A percentile compares a stretch with the other conserved stretches of the same genome.
These are phyloP conservation scores for Crypturellus tataupa DNA, from an alignment of 2,797 vertebrate genomes.

Conservation along the genomic window DNA sequence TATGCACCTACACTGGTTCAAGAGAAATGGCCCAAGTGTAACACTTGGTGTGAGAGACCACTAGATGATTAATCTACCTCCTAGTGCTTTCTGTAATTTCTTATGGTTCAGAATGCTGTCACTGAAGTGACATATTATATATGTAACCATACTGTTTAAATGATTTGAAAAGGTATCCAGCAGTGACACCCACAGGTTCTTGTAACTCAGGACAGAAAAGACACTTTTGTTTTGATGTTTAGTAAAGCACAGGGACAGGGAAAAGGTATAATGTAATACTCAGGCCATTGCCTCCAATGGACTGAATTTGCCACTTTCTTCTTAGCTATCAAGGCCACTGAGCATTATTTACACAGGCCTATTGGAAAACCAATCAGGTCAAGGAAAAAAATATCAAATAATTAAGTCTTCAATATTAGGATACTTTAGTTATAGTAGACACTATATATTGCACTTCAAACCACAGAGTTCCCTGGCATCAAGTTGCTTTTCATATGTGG, in stretches of 20 bases:
- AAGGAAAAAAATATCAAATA: neutral
- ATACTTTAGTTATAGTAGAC: neutral
- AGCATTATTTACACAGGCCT: neutral
- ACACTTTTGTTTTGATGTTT: neutral
- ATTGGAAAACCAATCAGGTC: neutral
- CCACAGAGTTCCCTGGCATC: neutral
- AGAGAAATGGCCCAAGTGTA: neutral
- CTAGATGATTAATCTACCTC: neutral
- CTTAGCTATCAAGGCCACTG: neutral
- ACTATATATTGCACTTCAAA: neutral
- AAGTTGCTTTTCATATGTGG: neutral
- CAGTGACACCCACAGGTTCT: neutral
- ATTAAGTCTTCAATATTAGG: neutral
- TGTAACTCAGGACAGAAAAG: neutral
- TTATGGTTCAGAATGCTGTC: neutral
- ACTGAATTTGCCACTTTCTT: neutral
- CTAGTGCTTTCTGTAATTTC: neutral
- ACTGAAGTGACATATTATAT: neutral
- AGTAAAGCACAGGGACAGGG: neutral
- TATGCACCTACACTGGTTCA: rapidly evolving
- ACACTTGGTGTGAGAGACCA: neutral
- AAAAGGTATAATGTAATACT: neutral
- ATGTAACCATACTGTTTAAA: neutral
- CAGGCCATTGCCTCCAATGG: neutral
- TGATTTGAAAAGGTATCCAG: neutral